Evolutionary conservation across 2,113 vertebrate species (phyloP).

Genomic region (Pluvianellus socialis): DNA sequence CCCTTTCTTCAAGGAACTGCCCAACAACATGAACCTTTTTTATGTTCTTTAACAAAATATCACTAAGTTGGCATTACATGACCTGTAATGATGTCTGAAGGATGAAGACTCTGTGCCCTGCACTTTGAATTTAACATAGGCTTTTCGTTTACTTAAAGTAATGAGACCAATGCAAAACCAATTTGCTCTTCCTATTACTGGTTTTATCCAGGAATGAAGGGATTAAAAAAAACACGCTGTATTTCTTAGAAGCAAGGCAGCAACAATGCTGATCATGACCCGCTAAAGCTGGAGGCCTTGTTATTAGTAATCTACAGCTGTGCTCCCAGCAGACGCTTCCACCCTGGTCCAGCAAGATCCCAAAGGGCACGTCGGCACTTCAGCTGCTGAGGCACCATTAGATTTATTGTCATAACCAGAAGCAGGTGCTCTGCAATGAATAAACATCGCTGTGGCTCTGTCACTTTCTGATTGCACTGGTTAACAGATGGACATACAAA

Average conservation of each 20-base stretch:
- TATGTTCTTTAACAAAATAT: neutral
- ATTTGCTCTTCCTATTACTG: neutral
- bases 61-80: neutral
- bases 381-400: neutral
- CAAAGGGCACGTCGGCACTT: constrained; percentile 26
- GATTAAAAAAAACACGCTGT: neutral
- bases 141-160: neutral
- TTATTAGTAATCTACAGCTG: constrained; percentile 16
- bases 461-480: constrained; percentile 18
- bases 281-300: neutral
- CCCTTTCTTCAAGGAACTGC: neutral
- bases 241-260: neutral
- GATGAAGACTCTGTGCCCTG: neutral
- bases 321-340: neutral
- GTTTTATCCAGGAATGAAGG: neutral
- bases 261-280: neutral
- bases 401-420: constrained; percentile 46
- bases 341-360: neutral
- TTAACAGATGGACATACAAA: constrained; percentile 50
- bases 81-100: neutral
- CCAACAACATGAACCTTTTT: neutral
- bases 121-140: neutral
- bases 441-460: constrained; percentile 31
- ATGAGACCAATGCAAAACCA: neutral
- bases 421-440: constrained; percentile 25